A percentile compares a stretch with the other conserved stretches of the same genome.
phyloP scores from a whole-genome alignment of 2,797 vertebrate genomes.

The Botia almorhae region DNA sequence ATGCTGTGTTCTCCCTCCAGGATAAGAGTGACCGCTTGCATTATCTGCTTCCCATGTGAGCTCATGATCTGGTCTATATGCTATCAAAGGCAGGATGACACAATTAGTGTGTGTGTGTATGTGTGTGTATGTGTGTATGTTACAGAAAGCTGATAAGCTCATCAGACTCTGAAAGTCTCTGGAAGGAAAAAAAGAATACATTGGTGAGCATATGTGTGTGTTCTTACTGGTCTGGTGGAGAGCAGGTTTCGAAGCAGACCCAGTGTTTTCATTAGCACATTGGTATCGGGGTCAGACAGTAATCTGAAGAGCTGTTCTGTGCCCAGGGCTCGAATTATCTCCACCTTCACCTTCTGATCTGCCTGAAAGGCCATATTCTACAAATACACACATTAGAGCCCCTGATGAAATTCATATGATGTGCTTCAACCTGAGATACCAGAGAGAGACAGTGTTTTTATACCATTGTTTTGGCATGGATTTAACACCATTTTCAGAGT shows the following conservation, averaged over 20 bases:
- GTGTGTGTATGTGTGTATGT: conserved; percentile 6
- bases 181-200: background rate
- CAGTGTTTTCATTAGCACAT: conserved; percentile 97
- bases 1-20: conserved; percentile 95
- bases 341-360: conserved; percentile 98
- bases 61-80: conserved; percentile 99
- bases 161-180: background rate
- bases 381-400: conserved; percentile 16
- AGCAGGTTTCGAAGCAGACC: conserved; percentile 96
- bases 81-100: conserved; percentile 75
- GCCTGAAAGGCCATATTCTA: conserved; percentile 99
- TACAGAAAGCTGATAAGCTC: conserved; percentile 3
- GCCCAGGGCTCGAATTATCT: conserved; percentile 93
- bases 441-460: too few species aligned
- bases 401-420: background rate
- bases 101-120: conserved; percentile 15
- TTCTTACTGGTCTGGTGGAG: conserved; percentile 92
- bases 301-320: conserved; percentile 96
- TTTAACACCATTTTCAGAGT: too few species aligned
- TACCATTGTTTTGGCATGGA: too few species aligned
- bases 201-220: background rate
- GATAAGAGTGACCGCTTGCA: conserved; percentile 98
- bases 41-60: conserved; percentile 98
- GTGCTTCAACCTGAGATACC: too few species aligned
- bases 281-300: conserved; percentile 94